Conservation (phyloP, 2,888 invertebrate species). For the Scaptomyza reducta region DNA sequence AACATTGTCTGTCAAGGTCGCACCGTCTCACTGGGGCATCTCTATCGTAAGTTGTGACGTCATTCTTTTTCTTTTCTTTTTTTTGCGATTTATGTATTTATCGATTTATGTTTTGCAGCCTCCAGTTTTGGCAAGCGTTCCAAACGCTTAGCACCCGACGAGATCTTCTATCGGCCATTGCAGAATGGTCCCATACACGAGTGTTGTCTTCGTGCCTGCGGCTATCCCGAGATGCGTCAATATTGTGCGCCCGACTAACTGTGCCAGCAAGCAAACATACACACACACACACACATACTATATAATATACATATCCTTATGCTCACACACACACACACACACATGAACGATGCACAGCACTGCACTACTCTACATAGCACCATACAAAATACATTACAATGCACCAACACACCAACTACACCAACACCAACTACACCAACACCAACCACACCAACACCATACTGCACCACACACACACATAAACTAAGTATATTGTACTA, state of each 20-base stretch:
- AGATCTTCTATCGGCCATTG: constrained; percentile 64
- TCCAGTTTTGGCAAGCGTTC: constrained; percentile 60
- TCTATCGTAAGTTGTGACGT: constrained; percentile 74
- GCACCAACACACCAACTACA: no score
- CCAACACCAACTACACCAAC: no score
- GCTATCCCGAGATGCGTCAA: constrained; percentile 71
- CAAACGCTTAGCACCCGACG: constrained; percentile 34
- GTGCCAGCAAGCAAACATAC: no score
- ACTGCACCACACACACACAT: constrained; percentile 14
- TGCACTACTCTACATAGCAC: background rate
- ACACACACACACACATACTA: no score
- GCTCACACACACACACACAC: constrained; percentile 15
- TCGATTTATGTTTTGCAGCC: constrained; percentile 22
- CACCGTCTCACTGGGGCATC: constrained; percentile 70
- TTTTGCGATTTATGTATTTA: no score
- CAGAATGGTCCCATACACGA: constrained; percentile 77
- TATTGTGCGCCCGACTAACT: constrained; percentile 75
- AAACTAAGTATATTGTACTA: constrained; percentile 62
- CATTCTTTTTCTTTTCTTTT: background rate
- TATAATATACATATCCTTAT: no score
- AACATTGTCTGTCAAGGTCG: constrained; percentile 74
- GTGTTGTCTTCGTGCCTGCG: constrained; percentile 80
- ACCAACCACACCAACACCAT: background rate
- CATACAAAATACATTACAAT: background rate
- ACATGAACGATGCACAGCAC: background rate